Evolutionary conservation across 2,888 invertebrate species (phyloP).

Genomic region (Yponomeuta cagnagella): DNA sequence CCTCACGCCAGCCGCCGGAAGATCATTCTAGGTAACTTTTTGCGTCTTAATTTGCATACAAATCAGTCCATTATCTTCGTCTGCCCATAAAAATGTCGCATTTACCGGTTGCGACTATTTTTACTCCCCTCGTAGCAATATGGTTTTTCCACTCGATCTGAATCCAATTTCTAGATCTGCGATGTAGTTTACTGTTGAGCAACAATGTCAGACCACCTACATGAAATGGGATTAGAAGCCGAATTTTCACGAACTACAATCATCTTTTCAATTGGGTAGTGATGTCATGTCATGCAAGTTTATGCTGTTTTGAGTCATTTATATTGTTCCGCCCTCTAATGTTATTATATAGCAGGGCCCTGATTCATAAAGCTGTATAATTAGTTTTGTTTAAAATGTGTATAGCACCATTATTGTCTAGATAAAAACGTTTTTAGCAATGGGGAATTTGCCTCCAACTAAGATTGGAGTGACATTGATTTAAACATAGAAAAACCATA

Average conservation of each 20-base stretch:
- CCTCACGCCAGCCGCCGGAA: constrained; percentile 97
- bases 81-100: not conserved
- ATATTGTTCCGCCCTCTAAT: not conserved
- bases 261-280: not conserved
- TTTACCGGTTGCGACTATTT: constrained; percentile 5
- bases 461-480: too few relatives aligned
- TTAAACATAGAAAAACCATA: too few relatives aligned
- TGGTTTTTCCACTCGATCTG: not conserved
- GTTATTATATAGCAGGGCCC: too few relatives aligned
- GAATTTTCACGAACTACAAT: not conserved
- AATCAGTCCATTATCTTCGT: not conserved
- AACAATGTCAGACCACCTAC: not conserved
- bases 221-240: not conserved
- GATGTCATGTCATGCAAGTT: not conserved
- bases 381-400: too few relatives aligned
- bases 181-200: not conserved
- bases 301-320: not conserved
- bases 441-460: too few relatives aligned
- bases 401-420: too few relatives aligned
- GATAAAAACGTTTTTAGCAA: too few relatives aligned
- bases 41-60: constrained; percentile 18
- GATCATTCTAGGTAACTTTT: constrained; percentile 87
- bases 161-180: too few relatives aligned
- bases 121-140: not conserved
- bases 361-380: too few relatives aligned